Conservation (phyloP, 2,888 invertebrate genomes). For the Hypomecis atomaria region DNA sequence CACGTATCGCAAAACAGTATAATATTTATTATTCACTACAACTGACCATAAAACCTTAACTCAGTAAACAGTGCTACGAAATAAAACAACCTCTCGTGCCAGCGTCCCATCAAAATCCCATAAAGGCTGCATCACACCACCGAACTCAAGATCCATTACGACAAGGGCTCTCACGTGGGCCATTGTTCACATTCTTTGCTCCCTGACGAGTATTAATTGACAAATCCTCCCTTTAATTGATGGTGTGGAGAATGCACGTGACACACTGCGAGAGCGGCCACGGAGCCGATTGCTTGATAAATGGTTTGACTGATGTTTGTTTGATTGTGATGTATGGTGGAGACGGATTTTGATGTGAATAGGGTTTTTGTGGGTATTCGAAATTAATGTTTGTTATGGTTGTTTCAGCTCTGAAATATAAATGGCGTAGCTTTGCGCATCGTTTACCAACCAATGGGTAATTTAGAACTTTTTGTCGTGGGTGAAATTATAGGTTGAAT, state of each 20-base stretch:
- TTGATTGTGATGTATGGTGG: constrained; percentile 35
- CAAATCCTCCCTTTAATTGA: constrained; percentile 59
- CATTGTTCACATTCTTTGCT: constrained; percentile 62
- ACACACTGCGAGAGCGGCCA: constrained; percentile 36
- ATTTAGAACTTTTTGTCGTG: too few species aligned
- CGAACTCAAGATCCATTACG: constrained; percentile 65
- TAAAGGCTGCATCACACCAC: constrained; percentile 28
- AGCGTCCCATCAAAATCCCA: constrained; percentile 24
- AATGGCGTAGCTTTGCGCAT: neutral
- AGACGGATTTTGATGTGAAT: constrained; percentile 9
- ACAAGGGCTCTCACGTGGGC: constrained; percentile 60
- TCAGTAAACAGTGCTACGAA: constrained; percentile 2
- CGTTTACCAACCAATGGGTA: too few species aligned
- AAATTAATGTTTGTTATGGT: constrained; percentile 1
- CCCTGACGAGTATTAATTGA: constrained; percentile 68
- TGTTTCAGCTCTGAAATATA: neutral
- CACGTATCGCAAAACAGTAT: neutral
- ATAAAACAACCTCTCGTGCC: constrained; percentile 18
- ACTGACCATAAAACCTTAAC: neutral
- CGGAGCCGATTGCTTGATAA: constrained; percentile 48
- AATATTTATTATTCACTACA: neutral
- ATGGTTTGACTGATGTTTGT: constrained; percentile 37
- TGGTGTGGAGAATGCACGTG: constrained; percentile 50
- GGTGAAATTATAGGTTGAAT: too few species aligned
- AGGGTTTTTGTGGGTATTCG: neutral